Evolutionary conservation across 2,888 invertebrate genomes (phyloP).

Genomic region (Orthosia incerta): DNA sequence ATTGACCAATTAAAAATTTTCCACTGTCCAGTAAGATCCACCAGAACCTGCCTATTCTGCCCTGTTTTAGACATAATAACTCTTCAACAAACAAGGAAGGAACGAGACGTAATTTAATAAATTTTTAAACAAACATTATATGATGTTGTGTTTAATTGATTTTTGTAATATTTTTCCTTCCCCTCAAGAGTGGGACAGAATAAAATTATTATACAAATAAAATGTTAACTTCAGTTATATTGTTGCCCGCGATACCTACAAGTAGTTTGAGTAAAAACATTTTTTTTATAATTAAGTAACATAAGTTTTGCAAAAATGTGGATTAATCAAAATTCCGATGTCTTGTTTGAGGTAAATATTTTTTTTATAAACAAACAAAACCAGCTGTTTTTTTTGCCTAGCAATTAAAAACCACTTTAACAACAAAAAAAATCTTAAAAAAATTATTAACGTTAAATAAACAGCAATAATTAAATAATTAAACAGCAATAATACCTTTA

Average conservation of each 20-base stretch:
- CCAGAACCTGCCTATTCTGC: slow-evolving; percentile 57
- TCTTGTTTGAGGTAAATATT: slow-evolving; percentile 73
- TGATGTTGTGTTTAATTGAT: slow-evolving; percentile 65
- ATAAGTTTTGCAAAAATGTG: slow-evolving; percentile 64
- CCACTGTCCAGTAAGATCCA: slow-evolving; percentile 17
- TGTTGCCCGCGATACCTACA: slow-evolving; percentile 49
- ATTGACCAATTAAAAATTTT: background rate
- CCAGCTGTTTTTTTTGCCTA: background rate
- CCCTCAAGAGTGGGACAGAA: slow-evolving; percentile 59
- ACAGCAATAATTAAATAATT: slow-evolving; percentile 7
- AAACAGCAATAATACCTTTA: slow-evolving; percentile 3
- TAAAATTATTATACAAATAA: slow-evolving; percentile 60
- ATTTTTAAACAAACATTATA: slow-evolving; percentile 68
- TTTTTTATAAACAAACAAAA: background rate
- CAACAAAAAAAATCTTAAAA: background rate
- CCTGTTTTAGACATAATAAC: slow-evolving; percentile 64
- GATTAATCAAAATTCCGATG: slow-evolving; percentile 70
- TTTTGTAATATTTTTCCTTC: slow-evolving; percentile 74
- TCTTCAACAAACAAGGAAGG: slow-evolving; percentile 72
- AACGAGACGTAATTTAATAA: slow-evolving; percentile 65
- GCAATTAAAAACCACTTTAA: background rate
- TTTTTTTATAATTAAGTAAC: slow-evolving; percentile 6
- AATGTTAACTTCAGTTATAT: slow-evolving; percentile 59
- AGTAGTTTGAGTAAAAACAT: slow-evolving; percentile 37
- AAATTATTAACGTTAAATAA: background rate